phyloP scores from a whole-genome alignment of 2,113 vertebrate species.

The Tupaia tana region DNA sequence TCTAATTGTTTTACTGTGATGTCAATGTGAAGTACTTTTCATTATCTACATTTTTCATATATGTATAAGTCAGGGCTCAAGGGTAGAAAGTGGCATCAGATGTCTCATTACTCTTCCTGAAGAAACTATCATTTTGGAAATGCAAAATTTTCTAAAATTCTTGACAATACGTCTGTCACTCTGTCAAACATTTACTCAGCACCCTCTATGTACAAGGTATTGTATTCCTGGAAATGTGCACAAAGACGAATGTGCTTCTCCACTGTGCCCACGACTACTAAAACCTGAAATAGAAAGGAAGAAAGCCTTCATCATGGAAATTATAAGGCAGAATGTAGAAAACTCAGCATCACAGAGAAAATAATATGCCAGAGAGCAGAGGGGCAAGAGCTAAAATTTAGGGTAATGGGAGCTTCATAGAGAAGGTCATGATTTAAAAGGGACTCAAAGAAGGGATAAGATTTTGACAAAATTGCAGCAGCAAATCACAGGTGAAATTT shows the following conservation, averaged over 20 bases:
- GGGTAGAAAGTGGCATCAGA: neutral
- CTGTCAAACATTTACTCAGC: neutral
- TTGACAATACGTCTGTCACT: neutral
- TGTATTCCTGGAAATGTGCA: neutral
- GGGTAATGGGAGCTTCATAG: neutral
- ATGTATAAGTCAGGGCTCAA: neutral
- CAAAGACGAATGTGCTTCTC: neutral
- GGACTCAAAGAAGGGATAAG: neutral
- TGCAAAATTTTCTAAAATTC: neutral
- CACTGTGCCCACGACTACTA: neutral
- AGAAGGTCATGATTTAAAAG: neutral
- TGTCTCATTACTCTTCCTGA: neutral
- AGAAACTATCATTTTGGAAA: conserved; percentile 4
- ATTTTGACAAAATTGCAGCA: neutral
- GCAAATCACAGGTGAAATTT: neutral
- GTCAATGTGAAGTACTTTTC: neutral
- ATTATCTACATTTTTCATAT: neutral
- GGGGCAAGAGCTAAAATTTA: neutral
- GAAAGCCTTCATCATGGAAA: neutral
- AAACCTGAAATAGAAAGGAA: neutral
- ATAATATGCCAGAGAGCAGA: neutral
- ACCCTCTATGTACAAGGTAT: neutral
- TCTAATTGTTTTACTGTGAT: neutral
- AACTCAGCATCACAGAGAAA: neutral
- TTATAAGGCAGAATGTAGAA: neutral